Evolutionary conservation across 2,888 invertebrate genomes (phyloP).

Genomic region (Thymelicus acteon): DNA sequence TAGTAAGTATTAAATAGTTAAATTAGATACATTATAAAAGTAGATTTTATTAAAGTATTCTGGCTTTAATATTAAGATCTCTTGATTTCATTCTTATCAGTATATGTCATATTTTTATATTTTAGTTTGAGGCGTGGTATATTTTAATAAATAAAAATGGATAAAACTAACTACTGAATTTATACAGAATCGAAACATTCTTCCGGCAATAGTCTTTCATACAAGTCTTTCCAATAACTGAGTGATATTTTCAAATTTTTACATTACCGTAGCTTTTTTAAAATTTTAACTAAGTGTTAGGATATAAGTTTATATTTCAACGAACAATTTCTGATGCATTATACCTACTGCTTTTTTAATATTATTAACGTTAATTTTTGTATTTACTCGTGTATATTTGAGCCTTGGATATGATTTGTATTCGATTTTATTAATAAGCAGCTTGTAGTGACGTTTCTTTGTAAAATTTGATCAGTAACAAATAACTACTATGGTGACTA

Average conservation of each 20-base stretch:
- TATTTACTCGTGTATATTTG: slow-evolving; percentile 49
- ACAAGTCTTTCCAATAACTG: slow-evolving; percentile 69
- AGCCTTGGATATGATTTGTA: slow-evolving; percentile 46
- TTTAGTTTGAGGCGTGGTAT: not conserved
- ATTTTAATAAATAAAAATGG: slow-evolving; percentile 4
- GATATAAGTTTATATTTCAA: slow-evolving; percentile 66
- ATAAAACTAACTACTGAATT: slow-evolving; percentile 15
- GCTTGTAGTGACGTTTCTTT: slow-evolving; percentile 4
- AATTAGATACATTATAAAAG: slow-evolving; percentile 32
- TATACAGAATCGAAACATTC: slow-evolving; percentile 21
- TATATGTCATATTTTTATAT: slow-evolving; percentile 10
- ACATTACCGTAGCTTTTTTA: slow-evolving; percentile 61
- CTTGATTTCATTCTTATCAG: slow-evolving; percentile 32
- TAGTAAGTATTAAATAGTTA: slow-evolving; percentile 27
- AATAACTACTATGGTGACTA: too few relatives aligned
- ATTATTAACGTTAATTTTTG: slow-evolving; percentile 52
- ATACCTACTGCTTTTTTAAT: slow-evolving; percentile 45
- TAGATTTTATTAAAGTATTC: slow-evolving; percentile 31
- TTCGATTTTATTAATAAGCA: slow-evolving; percentile 20
- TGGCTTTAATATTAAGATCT: slow-evolving; percentile 47
- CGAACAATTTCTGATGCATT: slow-evolving; percentile 61
- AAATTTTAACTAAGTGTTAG: slow-evolving; percentile 61
- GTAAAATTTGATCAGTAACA: slow-evolving; percentile 1
- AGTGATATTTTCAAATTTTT: slow-evolving; percentile 75
- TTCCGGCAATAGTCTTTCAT: slow-evolving; percentile 41